Evolutionary conservation across 2,797 vertebrate genomes (phyloP).

Genomic region (Anguilla obscura): DNA sequence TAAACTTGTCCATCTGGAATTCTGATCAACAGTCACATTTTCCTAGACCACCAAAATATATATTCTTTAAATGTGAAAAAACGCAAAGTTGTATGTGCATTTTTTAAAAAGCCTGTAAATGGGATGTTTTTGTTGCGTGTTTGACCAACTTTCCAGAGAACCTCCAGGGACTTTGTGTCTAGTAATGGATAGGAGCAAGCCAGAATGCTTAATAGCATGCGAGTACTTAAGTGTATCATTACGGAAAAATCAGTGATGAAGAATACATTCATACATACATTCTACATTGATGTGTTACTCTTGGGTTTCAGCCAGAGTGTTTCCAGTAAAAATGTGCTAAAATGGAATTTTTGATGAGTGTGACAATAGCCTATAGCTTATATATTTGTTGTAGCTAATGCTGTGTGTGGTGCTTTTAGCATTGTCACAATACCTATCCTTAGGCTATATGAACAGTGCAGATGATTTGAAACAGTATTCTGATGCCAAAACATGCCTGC

Average conservation of each 20-base stretch:
- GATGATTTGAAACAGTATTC: slow-evolving; percentile 33
- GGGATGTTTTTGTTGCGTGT: background rate
- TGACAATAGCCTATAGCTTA: background rate
- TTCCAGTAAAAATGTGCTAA: background rate
- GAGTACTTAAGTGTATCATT: background rate
- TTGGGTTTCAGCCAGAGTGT: background rate
- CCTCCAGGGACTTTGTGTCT: background rate
- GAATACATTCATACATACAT: background rate
- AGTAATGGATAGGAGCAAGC: background rate
- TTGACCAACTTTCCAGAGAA: background rate
- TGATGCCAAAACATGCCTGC: background rate
- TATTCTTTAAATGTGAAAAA: background rate
- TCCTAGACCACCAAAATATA: background rate
- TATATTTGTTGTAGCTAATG: too few relatives aligned
- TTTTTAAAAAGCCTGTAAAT: background rate
- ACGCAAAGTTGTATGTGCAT: background rate
- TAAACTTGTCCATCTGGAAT: background rate
- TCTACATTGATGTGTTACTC: background rate
- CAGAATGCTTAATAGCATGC: background rate
- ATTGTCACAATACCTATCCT: background rate
- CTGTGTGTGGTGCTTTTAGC: background rate
- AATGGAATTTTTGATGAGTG: background rate
- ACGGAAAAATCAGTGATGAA: background rate
- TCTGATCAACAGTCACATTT: background rate
- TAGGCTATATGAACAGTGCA: background rate